phyloP scores from a whole-genome alignment of 1,140 invertebrate genomes.

The Littorina saxatilis region DNA sequence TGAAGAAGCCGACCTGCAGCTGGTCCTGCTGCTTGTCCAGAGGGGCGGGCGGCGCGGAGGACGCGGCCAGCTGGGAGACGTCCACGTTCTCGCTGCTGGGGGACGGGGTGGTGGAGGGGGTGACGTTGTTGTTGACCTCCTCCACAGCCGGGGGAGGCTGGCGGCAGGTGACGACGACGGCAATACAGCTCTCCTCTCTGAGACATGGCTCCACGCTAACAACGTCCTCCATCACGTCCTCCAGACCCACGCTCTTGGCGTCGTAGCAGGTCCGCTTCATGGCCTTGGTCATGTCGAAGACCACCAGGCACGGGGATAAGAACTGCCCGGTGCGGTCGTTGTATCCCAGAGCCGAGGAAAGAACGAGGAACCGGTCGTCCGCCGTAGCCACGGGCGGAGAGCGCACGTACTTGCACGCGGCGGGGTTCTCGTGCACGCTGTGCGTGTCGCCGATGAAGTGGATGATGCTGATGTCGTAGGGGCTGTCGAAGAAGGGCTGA shows the following conservation, averaged over 20 bases:
- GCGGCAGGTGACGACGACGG: conserved; percentile 59
- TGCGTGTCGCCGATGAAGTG: conserved; percentile 54
- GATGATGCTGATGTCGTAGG: conserved; percentile 61
- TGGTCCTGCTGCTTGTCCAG: neutral
- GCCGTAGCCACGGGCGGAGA: conserved; percentile 65
- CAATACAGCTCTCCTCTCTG: conserved; percentile 54
- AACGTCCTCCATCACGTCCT: conserved; percentile 60
- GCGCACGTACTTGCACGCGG: conserved; percentile 57
- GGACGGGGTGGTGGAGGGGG: conserved; percentile 21
- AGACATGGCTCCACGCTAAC: conserved; percentile 59
- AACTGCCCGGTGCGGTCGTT: conserved; percentile 47
- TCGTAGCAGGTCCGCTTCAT: conserved; percentile 62
- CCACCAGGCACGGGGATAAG: conserved; percentile 62
- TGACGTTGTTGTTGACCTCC: conserved; percentile 28
- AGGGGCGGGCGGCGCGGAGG: too few species aligned
- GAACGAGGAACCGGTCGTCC: conserved; percentile 67
- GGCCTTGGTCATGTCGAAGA: conserved; percentile 59
- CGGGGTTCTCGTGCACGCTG: conserved; percentile 53
- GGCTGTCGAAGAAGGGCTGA: conserved; percentile 58
- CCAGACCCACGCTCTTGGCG: conserved; percentile 59
- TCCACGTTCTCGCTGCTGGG: neutral
- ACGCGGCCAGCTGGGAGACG: neutral
- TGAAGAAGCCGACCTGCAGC: conserved; percentile 57
- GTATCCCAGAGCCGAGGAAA: conserved; percentile 64
- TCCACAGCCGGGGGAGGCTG: conserved; percentile 36